phyloP scores from a whole-genome alignment of 1,140 invertebrate species.

The Leptonema lineaticorne region DNA sequence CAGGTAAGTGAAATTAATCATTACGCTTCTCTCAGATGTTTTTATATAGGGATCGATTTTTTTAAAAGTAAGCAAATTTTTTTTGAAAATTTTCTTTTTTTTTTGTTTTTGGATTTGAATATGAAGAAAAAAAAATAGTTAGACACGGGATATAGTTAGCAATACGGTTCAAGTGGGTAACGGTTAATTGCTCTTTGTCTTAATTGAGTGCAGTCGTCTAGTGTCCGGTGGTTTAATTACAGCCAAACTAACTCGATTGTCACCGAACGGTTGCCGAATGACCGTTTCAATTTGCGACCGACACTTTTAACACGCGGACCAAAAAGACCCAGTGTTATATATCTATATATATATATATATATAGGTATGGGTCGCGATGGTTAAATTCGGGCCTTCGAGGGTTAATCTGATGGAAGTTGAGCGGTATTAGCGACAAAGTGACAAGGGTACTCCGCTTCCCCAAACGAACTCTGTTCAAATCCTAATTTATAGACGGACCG shows the following conservation, averaged over 20 bases:
- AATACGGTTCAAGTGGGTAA: too few relatives aligned
- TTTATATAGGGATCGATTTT: too few relatives aligned
- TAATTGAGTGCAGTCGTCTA: not conserved
- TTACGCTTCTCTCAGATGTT: too few relatives aligned
- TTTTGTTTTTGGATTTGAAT: too few relatives aligned
- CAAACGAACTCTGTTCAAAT: not conserved
- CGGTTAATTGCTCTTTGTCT: too few relatives aligned
- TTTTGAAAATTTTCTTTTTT: too few relatives aligned
- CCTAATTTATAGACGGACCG: constrained; percentile 37
- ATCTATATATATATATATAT: too few relatives aligned
- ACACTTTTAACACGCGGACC: constrained; percentile 17
- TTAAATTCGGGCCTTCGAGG: not conserved
- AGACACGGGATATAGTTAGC: too few relatives aligned
- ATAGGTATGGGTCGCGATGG: not conserved
- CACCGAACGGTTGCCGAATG: not conserved
- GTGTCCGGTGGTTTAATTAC: not conserved
- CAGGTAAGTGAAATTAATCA: too few relatives aligned
- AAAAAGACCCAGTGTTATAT: too few relatives aligned
- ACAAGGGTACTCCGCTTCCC: constrained; percentile 29
- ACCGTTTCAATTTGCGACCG: not conserved
- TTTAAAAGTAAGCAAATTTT: too few relatives aligned
- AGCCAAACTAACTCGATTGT: constrained; percentile 3
- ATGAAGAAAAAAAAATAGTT: too few relatives aligned
- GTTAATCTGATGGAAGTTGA: constrained; percentile 40
- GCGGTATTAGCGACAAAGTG: constrained; percentile 38